phyloP scores from a whole-genome alignment of 2,888 invertebrate species.

The Doris montereyensis region DNA sequence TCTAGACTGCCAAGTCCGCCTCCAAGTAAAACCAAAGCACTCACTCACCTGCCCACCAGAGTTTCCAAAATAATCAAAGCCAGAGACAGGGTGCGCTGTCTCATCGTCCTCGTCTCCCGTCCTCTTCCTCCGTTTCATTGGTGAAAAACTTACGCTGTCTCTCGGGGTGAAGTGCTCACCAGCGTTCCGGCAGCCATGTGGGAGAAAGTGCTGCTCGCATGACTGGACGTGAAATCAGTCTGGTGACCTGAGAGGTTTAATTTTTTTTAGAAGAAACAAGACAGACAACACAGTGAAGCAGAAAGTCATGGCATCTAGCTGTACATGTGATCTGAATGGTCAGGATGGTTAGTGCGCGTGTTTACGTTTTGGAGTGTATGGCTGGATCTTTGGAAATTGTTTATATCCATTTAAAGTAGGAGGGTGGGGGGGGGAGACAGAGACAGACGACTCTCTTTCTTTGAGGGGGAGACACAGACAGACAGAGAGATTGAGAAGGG shows the following conservation, averaged over 20 bases:
- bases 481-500: background rate
- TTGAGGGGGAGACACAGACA: background rate
- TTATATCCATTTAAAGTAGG: too few relatives aligned
- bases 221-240: conserved; percentile 32
- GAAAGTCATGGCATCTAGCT: too few relatives aligned
- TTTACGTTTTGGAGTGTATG: background rate
- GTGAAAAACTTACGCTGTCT: too few relatives aligned
- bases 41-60: conserved; percentile 44
- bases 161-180: too few relatives aligned
- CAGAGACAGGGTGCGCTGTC: conserved; percentile 13
- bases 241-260: conserved; percentile 10
- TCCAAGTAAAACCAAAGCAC: background rate
- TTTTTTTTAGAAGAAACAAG: too few relatives aligned
- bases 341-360: conserved; percentile 15
- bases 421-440: too few relatives aligned
- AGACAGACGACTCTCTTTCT: conserved; percentile 20
- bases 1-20: background rate
- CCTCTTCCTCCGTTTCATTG: conserved; percentile 42
- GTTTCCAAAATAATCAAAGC: conserved; percentile 53
- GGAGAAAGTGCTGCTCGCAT: conserved; percentile 44
- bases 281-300: too few relatives aligned
- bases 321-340: background rate
- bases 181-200: conserved; percentile 36
- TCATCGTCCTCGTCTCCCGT: conserved; percentile 41
- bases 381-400: too few relatives aligned